A percentile compares a stretch with the other conserved stretches of the same genome.
Conservation (phyloP, 1,140 invertebrate genomes). For the Drosophila chauvacae region DNA sequence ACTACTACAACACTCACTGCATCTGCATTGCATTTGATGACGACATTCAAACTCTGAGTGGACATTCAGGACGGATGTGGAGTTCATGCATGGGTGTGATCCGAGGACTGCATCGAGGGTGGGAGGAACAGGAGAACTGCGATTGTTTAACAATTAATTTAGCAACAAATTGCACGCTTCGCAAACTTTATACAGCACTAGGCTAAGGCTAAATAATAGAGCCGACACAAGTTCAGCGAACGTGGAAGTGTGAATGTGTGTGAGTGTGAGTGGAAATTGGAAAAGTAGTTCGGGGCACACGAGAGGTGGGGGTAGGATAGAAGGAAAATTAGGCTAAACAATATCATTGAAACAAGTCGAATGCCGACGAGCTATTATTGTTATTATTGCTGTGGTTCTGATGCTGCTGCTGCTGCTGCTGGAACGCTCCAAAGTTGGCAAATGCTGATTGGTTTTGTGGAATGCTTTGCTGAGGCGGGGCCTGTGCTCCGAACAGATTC, state of each 20-base stretch:
- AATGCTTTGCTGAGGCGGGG: conserved; percentile 66
- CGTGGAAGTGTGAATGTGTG: conserved; percentile 43
- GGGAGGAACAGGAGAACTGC: conserved; percentile 14
- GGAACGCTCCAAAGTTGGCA: conserved; percentile 81
- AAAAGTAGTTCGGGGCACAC: conserved; percentile 20
- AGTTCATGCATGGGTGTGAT: conserved; percentile 52
- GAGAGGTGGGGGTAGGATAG: conserved; percentile 1
- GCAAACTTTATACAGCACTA: conserved; percentile 51
- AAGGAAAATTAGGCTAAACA: conserved; percentile 69
- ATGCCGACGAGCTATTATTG: conserved; percentile 75
- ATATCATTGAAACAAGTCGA: conserved; percentile 86
- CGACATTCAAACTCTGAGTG: conserved; percentile 63
- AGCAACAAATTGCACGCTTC: conserved; percentile 60
- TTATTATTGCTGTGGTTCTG: conserved; percentile 67
- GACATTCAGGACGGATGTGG: conserved; percentile 76
- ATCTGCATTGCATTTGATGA: conserved; percentile 71
- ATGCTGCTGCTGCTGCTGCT: conserved; percentile 53
- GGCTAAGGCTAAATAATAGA: conserved; percentile 21
- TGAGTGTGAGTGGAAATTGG: conserved; percentile 39
- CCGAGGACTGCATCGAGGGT: conserved; percentile 9
- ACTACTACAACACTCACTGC: conserved; percentile 43
- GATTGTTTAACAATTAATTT: conserved; percentile 62
- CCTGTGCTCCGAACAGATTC: conserved; percentile 59
- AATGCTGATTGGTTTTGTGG: conserved; percentile 77
- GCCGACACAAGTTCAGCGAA: conserved; percentile 12